Conservation (phyloP, 2,113 vertebrate species). For the Vulpes ferrilata region DNA sequence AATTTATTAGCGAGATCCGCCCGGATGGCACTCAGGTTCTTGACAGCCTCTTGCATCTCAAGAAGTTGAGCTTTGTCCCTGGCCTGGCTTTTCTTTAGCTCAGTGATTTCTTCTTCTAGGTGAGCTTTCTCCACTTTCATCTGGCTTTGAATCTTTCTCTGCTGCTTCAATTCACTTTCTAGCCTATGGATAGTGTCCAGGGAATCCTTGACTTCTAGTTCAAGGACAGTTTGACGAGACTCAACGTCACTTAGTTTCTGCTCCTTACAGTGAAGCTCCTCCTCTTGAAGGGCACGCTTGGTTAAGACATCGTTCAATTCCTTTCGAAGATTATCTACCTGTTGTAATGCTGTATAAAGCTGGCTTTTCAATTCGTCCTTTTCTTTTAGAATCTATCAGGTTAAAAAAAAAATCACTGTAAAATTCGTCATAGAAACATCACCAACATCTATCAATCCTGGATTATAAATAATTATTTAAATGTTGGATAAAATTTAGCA, state of each 20-base stretch:
- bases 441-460: constrained; percentile 48
- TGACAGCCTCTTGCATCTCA: constrained; percentile 91
- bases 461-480: constrained; percentile 48
- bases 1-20: constrained; percentile 89
- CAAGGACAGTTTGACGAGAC: constrained; percentile 89
- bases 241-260: constrained; percentile 90
- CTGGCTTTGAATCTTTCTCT: constrained; percentile 86
- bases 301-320: constrained; percentile 92
- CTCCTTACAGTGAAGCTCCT: constrained; percentile 92
- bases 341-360: constrained; percentile 90
- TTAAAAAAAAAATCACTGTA: constrained; percentile 33
- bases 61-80: constrained; percentile 87
- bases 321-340: constrained; percentile 91
- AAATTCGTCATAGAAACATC: background rate
- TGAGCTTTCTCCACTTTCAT: constrained; percentile 90
- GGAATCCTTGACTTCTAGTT: constrained; percentile 91
- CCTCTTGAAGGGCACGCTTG: constrained; percentile 93
- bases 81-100: constrained; percentile 84
- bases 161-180: constrained; percentile 89
- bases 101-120: constrained; percentile 87
- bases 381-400: constrained; percentile 90
- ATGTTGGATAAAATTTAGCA: constrained; percentile 27
- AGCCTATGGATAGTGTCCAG: constrained; percentile 87
- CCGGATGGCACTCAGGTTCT: constrained; percentile 89
- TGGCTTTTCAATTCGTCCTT: constrained; percentile 91